Evolutionary conservation across 2,113 vertebrate species (phyloP), one percentile per base, ranked within the genome.

Genomic region (Erinaceus europaeus): DNA sequence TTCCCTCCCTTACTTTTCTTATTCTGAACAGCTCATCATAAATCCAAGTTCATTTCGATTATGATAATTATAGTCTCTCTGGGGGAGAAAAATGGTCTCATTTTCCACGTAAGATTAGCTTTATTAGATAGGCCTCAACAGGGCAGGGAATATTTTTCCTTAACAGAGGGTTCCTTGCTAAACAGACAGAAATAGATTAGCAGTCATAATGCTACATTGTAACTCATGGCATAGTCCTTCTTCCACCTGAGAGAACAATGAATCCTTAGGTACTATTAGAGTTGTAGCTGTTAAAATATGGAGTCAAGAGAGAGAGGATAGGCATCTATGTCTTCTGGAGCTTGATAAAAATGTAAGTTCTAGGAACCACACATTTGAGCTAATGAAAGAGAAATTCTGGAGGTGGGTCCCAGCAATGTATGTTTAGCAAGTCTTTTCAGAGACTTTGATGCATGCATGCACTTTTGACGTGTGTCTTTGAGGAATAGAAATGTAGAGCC

Each of bases 131-230:
- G 61, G 38, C 18, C 50, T 57, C 34, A 20, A 8, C 2, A 4
- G 34, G 61, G 8, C 90, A 76, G 34, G 36, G 50, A 90, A 72
- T 2, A 4, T 14, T 23, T 68, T 71, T 78, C 32, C 64, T 52
- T 74, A n/a, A 48, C 17, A 65, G 57, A 55, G n/a, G 53, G 18
- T 78, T 75, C 80, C 62, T 88, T 69, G 76, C 64, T 77, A 15
- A 87, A 42, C 29, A 79, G 78, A 79, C 55, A 29, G 69, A 85
- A 55, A 87, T 46, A 17, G 48, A 38, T 64, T 72, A 90, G 91
- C 29, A 57, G 57, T 67, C 76, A 62, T 21, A 12, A 20, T n/a
- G 2, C 32, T 11, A 2, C 25, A 4, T 55, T 78, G 25, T 15
- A 15, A 67, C 20, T 52, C 57, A 13, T 46, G 29, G 88, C 52